Conservation (phyloP, 2,113 vertebrate species). For the Agapornis roseicollis region DNA sequence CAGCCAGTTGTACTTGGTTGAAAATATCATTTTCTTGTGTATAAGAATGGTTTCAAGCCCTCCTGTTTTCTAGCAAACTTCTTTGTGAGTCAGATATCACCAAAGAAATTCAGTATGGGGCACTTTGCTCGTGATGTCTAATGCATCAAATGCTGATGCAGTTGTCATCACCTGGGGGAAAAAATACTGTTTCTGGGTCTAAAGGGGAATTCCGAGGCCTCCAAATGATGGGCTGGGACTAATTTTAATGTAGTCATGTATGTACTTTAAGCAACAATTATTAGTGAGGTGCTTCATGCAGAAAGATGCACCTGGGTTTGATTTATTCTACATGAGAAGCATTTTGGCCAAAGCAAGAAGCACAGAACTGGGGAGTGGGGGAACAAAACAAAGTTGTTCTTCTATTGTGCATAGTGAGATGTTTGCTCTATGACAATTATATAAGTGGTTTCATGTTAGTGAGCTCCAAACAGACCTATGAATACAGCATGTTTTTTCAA, state of each 20-base stretch:
- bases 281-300: not conserved
- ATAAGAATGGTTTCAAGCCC: rapidly evolving
- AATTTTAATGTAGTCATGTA: not conserved
- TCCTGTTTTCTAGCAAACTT: not conserved
- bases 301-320: not conserved
- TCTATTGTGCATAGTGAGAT: not conserved
- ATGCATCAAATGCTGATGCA: not conserved
- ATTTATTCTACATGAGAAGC: not conserved
- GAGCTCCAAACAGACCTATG: not conserved
- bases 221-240: not conserved
- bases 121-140: not conserved
- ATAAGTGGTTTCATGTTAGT: not conserved
- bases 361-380: not conserved
- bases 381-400: not conserved
- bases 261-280: not conserved
- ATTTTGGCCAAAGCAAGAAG: not conserved
- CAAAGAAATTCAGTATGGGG: not conserved
- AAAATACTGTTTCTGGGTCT: not conserved
- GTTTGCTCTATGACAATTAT: not conserved
- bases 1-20: not conserved
- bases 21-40: not conserved
- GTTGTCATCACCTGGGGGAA: rapidly evolving
- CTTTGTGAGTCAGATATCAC: no score
- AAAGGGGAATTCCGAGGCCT: not conserved
- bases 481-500: not conserved